phyloP scores from a whole-genome alignment of 2,888 invertebrate species.

The Drosophila fulvimacula region DNA sequence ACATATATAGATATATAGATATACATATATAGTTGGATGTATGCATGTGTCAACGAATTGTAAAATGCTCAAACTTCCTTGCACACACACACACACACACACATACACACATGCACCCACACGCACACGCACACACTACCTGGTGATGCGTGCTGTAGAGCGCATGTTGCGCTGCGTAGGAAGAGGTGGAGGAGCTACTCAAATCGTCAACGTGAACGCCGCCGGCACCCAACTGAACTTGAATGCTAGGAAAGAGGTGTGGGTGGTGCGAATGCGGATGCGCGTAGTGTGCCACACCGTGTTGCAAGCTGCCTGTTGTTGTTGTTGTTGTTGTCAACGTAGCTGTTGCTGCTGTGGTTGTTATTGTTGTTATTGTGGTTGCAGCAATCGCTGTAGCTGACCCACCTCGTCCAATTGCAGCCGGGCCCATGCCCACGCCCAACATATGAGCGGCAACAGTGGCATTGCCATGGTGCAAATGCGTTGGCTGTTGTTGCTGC shows the following conservation, averaged over 20 bases:
- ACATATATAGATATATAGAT: slow-evolving; percentile 10
- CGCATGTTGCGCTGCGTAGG: slow-evolving; percentile 72
- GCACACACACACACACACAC: slow-evolving; percentile 38
- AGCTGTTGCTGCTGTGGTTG: slow-evolving; percentile 50
- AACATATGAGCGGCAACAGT: slow-evolving; percentile 64
- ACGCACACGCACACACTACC: slow-evolving; percentile 79
- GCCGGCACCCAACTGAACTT: slow-evolving; percentile 59
- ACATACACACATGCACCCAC: slow-evolving; percentile 35
- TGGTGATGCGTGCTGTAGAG: slow-evolving; percentile 83
- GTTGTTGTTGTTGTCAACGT: slow-evolving; percentile 49
- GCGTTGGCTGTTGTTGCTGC: slow-evolving; percentile 53
- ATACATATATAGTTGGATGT: slow-evolving; percentile 4
- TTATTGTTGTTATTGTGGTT: slow-evolving; percentile 52
- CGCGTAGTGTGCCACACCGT: slow-evolving; percentile 38
- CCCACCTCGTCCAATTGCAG: slow-evolving; percentile 80
- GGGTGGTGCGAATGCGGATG: slow-evolving; percentile 48
- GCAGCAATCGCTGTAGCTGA: slow-evolving; percentile 64
- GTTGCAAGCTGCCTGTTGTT: slow-evolving; percentile 59
- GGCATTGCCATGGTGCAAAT: slow-evolving; percentile 52
- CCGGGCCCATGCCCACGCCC: slow-evolving; percentile 48
- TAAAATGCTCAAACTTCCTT: slow-evolving; percentile 44
- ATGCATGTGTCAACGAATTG: slow-evolving; percentile 43
- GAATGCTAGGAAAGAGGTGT: slow-evolving; percentile 58
- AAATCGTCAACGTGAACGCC: slow-evolving; percentile 63
- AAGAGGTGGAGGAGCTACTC: slow-evolving; percentile 65